Percentiles rank a stretch among this genome's conserved stretches.
Conservation (phyloP, 2,888 invertebrate species). For the Dryobota labecula region DNA sequence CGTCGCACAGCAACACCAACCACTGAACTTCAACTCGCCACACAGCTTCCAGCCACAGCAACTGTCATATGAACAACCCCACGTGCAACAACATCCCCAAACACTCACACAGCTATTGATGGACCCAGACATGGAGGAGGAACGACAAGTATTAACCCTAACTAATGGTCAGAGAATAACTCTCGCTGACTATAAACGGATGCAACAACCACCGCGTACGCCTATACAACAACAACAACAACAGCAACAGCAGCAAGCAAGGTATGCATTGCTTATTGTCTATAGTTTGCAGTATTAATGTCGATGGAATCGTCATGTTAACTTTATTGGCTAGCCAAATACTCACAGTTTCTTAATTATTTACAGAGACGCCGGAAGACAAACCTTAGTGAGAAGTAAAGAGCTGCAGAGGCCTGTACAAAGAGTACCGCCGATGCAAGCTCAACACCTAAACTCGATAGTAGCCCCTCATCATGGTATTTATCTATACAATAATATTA, state of each 20-base stretch:
- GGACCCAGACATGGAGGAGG: slow-evolving; percentile 84
- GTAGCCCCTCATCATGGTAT: slow-evolving; percentile 74
- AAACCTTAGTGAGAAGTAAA: slow-evolving; percentile 87
- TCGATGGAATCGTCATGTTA: not conserved
- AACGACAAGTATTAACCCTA: slow-evolving; percentile 83
- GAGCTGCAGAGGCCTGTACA: slow-evolving; percentile 87
- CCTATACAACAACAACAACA: slow-evolving; percentile 77
- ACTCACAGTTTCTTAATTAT: not conserved
- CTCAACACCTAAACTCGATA: slow-evolving; percentile 73
- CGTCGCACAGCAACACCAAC: slow-evolving; percentile 57
- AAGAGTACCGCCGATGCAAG: slow-evolving; percentile 87
- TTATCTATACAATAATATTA: not conserved
- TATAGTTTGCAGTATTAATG: not conserved
- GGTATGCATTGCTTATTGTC: slow-evolving; percentile 68
- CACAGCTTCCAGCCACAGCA: slow-evolving; percentile 78
- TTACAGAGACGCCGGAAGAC: slow-evolving; percentile 83
- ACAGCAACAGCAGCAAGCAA: slow-evolving; percentile 72
- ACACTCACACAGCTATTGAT: slow-evolving; percentile 79
- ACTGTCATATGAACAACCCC: slow-evolving; percentile 77
- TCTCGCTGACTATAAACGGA: slow-evolving; percentile 85
- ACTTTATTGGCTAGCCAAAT: not conserved
- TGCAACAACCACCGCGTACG: slow-evolving; percentile 80
- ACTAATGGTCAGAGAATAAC: slow-evolving; percentile 85
- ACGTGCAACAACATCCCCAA: slow-evolving; percentile 77
- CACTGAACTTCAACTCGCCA: slow-evolving; percentile 76